Percentiles rank a stretch among this genome's conserved stretches.
phyloP scores from a whole-genome alignment of 2,113 vertebrate species.

The Zosterops hypoxanthus region DNA sequence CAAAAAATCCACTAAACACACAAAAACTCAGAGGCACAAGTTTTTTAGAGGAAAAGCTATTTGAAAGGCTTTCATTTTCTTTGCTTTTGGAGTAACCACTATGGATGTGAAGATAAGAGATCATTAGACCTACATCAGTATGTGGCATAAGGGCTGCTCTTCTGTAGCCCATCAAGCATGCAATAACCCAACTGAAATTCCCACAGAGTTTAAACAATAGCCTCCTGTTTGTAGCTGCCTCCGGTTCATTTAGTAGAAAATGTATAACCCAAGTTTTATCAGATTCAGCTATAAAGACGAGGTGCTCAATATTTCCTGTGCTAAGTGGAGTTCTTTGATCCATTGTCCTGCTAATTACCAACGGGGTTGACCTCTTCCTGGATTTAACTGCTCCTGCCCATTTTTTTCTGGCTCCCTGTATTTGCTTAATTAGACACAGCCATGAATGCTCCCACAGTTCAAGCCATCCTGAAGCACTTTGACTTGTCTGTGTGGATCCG shows the following conservation, averaged over 20 bases:
- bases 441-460: constrained; percentile 44
- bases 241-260: constrained; percentile 60
- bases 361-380: constrained; percentile 35
- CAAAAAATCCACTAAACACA: not conserved
- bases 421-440: constrained; percentile 62
- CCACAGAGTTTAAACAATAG: constrained; percentile 44
- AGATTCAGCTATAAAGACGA: constrained; percentile 47
- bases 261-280: constrained; percentile 61
- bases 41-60: not conserved
- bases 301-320: constrained; percentile 59
- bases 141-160: constrained; percentile 3
- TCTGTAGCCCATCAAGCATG: constrained; percentile 41
- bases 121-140: constrained; percentile 51
- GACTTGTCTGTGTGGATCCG: not conserved
- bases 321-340: constrained; percentile 62
- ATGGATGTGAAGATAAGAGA: constrained; percentile 52
- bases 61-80: constrained; percentile 39
- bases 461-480: not conserved
- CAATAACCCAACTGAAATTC: constrained; percentile 10
- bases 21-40: not conserved
- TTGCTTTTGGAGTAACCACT: constrained; percentile 17
- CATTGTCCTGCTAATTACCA: constrained; percentile 52
- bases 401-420: constrained; percentile 39
- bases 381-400: constrained; percentile 36
- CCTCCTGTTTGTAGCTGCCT: constrained; percentile 50